Conservation (phyloP, 1,140 invertebrate species). For the Portunus trituberculatus region DNA sequence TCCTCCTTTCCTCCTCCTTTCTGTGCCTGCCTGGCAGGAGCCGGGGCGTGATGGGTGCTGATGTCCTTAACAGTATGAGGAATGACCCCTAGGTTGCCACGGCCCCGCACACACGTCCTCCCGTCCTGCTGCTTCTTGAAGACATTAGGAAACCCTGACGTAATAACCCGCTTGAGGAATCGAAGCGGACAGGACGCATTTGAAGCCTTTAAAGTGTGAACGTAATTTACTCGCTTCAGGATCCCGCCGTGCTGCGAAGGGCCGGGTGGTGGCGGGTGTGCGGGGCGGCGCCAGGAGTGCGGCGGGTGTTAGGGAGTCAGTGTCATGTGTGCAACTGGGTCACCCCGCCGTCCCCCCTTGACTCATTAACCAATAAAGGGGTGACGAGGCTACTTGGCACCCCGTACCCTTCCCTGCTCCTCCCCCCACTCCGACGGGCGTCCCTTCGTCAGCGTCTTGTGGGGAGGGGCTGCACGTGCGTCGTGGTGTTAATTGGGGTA, state of each 20-base stretch:
- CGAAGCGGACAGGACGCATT: constrained; percentile 17
- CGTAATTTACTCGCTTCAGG: not conserved
- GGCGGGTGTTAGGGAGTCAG: not conserved
- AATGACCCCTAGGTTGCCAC: constrained; percentile 38
- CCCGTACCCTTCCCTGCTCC: not conserved
- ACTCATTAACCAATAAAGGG: constrained; percentile 55
- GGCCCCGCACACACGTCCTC: constrained; percentile 11
- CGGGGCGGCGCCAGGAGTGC: not conserved
- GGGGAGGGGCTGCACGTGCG: constrained; percentile 33
- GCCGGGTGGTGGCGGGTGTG: not conserved
- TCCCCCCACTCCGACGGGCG: not conserved
- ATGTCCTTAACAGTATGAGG: constrained; percentile 52
- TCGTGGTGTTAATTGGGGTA: not conserved
- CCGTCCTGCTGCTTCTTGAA: not conserved
- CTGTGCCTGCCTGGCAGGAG: not conserved
- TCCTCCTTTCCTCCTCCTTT: not conserved
- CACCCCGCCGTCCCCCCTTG: not conserved
- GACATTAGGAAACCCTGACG: not conserved
- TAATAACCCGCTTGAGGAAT: not conserved
- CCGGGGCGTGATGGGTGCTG: constrained; percentile 8
- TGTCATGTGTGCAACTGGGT: constrained; percentile 34
- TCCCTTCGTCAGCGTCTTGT: constrained; percentile 36
- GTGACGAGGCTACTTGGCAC: constrained; percentile 30
- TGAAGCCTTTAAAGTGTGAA: not conserved
- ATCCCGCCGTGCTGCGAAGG: not conserved